A percentile compares a stretch with the other conserved stretches of the same genome.
These are phyloP conservation scores for Rhizomys pruinosus DNA, from an alignment of 2,113 vertebrate species.

Conservation along the genomic window DNA sequence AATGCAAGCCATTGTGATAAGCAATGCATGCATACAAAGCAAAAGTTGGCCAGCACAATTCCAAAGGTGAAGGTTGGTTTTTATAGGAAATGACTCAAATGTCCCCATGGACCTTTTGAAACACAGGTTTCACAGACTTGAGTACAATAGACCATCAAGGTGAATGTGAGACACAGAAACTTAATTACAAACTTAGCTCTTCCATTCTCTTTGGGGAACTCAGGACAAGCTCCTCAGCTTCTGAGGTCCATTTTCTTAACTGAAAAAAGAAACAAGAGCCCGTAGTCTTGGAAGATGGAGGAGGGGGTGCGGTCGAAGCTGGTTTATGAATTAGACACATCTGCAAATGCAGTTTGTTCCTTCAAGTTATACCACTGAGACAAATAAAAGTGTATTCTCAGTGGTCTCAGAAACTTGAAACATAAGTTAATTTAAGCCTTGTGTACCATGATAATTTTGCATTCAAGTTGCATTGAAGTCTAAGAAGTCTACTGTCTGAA, in stretches of 20 bases:
- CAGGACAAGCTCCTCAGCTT: background rate
- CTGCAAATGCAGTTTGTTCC: background rate
- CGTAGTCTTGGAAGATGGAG: background rate
- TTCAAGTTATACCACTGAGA: background rate
- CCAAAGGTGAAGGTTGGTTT: conserved; percentile 27
- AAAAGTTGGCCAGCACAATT: background rate
- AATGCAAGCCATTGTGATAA: conserved; percentile 53
- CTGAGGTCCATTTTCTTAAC: conserved; percentile 4
- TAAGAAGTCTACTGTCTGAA: background rate
- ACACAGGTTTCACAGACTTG: background rate
- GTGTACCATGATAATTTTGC: background rate
- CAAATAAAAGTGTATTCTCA: background rate
- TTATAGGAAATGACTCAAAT: conserved; percentile 56
- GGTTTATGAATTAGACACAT: background rate
- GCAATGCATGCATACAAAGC: background rate
- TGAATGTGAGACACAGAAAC: conserved; percentile 34
- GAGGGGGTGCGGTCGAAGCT: background rate
- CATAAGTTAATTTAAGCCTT: background rate
- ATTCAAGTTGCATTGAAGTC: background rate
- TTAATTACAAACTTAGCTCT: background rate
- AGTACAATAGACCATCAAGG: conserved; percentile 2
- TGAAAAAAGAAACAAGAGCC: background rate
- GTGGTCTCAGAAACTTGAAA: background rate
- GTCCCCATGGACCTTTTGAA: background rate
- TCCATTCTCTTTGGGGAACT: conserved; percentile 13